Conservation (phyloP, 1,140 invertebrate genomes). For the Micrasema minimum region DNA sequence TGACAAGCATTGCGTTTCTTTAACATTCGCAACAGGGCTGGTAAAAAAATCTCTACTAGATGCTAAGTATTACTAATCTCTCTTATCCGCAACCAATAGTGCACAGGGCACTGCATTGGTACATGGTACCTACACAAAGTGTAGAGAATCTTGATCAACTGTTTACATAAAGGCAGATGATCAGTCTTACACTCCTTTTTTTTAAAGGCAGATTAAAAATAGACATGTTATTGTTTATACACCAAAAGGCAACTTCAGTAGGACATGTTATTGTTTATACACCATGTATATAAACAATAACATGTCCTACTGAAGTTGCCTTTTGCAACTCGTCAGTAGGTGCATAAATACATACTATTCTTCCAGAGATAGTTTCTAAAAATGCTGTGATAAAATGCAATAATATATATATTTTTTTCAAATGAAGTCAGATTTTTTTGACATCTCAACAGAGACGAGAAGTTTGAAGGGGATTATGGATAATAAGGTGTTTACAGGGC, state of each 20-base stretch:
- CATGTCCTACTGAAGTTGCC: not conserved
- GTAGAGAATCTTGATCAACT: not conserved
- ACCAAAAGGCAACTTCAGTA: not conserved
- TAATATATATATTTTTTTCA: no score
- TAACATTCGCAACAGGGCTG: not conserved
- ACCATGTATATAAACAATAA: no score
- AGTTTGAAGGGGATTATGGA: no score
- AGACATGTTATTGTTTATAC: not conserved
- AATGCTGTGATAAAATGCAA: no score
- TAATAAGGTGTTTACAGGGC: no score
- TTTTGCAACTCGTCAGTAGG: no score
- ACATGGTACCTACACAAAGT: not conserved
- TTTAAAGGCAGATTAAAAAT: not conserved
- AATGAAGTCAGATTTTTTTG: no score
- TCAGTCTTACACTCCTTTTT: not conserved
- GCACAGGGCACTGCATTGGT: not conserved
- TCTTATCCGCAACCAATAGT: no score
- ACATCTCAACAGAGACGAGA: no score
- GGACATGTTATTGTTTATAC: no score
- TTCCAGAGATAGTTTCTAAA: no score
- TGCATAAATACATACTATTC: no score
- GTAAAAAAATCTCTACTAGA: not conserved
- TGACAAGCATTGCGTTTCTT: constrained; percentile 12
- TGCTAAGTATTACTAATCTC: not conserved
- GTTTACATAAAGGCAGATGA: not conserved